Conservation (phyloP, 2,113 vertebrate species). For the Oophaga pumilio region DNA sequence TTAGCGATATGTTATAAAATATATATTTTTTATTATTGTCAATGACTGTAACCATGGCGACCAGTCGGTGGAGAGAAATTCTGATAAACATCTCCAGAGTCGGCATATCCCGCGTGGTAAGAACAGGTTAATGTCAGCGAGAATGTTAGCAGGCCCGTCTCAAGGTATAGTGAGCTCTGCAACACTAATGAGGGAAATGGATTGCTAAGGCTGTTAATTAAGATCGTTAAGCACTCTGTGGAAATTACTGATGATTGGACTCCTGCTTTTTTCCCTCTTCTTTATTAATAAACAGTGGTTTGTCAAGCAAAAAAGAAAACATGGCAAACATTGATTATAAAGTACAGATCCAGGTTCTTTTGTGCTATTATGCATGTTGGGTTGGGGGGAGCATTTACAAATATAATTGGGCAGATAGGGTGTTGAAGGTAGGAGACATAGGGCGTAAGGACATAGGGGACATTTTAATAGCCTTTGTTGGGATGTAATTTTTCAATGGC, state of each 20-base stretch:
- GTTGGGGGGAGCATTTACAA: neutral
- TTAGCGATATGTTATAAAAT: conserved; percentile 60
- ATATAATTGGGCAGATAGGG: too few relatives aligned
- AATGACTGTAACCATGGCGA: conserved; percentile 75
- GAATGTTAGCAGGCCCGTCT: conserved; percentile 19
- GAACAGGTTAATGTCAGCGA: conserved; percentile 33
- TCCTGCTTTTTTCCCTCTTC: neutral
- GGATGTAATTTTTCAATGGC: too few relatives aligned
- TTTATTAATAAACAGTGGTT: conserved; percentile 43
- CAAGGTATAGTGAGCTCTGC: conserved; percentile 39
- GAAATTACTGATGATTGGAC: conserved; percentile 52
- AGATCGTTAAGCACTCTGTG: conserved; percentile 50
- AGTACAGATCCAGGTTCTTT: neutral
- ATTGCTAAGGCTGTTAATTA: conserved; percentile 54
- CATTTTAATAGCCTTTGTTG: too few relatives aligned
- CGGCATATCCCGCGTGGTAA: neutral
- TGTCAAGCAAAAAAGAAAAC: conserved; percentile 34
- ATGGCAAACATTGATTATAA: neutral
- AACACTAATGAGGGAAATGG: conserved; percentile 54
- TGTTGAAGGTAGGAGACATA: too few relatives aligned
- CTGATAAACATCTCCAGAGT: conserved; percentile 29
- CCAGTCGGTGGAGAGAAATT: conserved; percentile 62
- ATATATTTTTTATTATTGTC: conserved; percentile 43
- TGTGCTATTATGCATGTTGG: neutral
- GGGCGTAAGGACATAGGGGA: too few relatives aligned